Evolutionary conservation across 2,113 vertebrate species (phyloP), one percentile per base, ranked within the genome.

Genomic region (Caracal caracal): DNA sequence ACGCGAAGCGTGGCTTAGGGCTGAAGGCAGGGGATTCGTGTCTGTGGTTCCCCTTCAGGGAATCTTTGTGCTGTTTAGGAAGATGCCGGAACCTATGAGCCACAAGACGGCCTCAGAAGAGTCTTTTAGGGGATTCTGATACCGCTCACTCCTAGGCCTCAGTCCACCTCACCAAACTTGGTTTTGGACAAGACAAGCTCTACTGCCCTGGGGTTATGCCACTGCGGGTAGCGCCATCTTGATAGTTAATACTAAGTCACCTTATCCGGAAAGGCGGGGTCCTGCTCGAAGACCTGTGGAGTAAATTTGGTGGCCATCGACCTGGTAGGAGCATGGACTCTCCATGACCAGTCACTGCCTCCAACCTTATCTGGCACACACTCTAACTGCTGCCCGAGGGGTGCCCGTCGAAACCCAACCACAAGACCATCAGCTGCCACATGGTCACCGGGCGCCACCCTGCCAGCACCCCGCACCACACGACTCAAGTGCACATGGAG

Each of bases 401-500:
- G 4, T n/a, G 6, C 47, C 28, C 8, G 16, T 75, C 20, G 51
- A 73, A 53, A 78, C 33, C 40, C 70, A 88, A 33, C 35, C 33
- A 19, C n/a, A 61, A 59, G 65, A 37, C 26, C 10, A 30, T 26
- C 61, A 6, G 6, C 1, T 22, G 24, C 26, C 61, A 22, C 10
- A 3, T 2, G 0, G 2, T 65, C 16, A 75, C 0, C 4, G 8
- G 0, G 5, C 30, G 9, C 19, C 53, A 26, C 30, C n/a, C 56
- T n/a, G 43, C 53, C 65, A 65, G n/a, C 3, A 33, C 13, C 22
- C 33, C 3, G 53, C 0, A 2, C 16, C 5, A 22, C 35, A 24
- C 3, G 8, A 17, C 1, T 1, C 59, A 53, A 40, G 61, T 2
- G 12, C 6, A 19, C 33, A 2, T n/a, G 3, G 0, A 47, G n/a